Conservation (phyloP, 2,888 invertebrate genomes). For the Drosophila affinis region DNA sequence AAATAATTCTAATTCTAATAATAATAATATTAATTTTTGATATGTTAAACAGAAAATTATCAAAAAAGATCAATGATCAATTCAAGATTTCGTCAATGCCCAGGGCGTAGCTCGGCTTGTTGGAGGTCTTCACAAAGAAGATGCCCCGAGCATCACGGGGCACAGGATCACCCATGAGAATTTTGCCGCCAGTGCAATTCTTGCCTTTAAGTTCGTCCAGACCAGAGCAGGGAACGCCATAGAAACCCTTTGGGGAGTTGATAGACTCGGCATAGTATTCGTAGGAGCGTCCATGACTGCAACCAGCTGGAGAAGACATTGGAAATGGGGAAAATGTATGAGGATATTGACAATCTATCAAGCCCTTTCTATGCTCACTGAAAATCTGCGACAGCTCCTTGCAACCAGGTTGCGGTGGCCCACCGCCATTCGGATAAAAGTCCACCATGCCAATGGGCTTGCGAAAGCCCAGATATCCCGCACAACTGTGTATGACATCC, state of each 20-base stretch:
- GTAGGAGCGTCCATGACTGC: slow-evolving; percentile 88
- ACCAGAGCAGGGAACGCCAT: slow-evolving; percentile 85
- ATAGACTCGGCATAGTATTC: slow-evolving; percentile 88
- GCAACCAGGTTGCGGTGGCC: slow-evolving; percentile 88
- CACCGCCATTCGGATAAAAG: slow-evolving; percentile 90
- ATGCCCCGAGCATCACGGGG: slow-evolving; percentile 84
- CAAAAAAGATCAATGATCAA: not conserved
- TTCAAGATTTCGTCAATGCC: slow-evolving; percentile 71
- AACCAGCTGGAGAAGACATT: slow-evolving; percentile 84
- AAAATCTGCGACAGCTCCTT: slow-evolving; percentile 84
- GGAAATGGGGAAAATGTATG: not conserved
- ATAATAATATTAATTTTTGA: slow-evolving; percentile 38
- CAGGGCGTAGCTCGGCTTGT: slow-evolving; percentile 85
- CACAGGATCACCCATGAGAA: slow-evolving; percentile 86
- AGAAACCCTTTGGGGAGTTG: slow-evolving; percentile 85
- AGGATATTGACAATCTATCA: not conserved
- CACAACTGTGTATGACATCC: slow-evolving; percentile 90
- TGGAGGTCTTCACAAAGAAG: slow-evolving; percentile 87
- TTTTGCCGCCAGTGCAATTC: slow-evolving; percentile 78
- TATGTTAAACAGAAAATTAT: slow-evolving; percentile 9
- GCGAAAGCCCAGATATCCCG: slow-evolving; percentile 86
- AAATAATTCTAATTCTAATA: slow-evolving; percentile 38
- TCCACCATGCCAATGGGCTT: slow-evolving; percentile 88
- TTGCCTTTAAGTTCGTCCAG: slow-evolving; percentile 82
- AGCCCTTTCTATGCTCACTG: slow-evolving; percentile 62